These are phyloP conservation scores for Holocentrus rufus DNA, from an alignment of 2,797 vertebrate genomes.

Conservation along the genomic window DNA sequence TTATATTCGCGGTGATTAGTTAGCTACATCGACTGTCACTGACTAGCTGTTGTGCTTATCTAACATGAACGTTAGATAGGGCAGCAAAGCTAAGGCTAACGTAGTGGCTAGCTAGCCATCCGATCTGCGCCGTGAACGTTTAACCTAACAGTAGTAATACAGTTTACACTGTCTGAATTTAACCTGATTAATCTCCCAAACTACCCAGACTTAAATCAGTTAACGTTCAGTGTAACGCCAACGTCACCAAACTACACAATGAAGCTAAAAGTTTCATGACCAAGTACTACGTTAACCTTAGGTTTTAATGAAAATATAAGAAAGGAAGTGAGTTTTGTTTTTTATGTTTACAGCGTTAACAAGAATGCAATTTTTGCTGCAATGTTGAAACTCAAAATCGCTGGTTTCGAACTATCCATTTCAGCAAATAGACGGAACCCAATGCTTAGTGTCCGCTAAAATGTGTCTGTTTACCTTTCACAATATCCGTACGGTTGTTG, in stretches of 20 bases:
- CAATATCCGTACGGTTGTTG: constrained; percentile 28
- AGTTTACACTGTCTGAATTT: background rate
- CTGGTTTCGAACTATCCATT: constrained; percentile 26
- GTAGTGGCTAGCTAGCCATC: constrained; percentile 17
- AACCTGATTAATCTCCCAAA: background rate
- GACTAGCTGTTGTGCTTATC: constrained; percentile 29
- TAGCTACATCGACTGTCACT: background rate
- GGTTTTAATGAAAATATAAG: background rate
- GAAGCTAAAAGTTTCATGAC: background rate
- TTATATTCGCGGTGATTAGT: no score
- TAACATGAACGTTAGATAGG: constrained; percentile 17
- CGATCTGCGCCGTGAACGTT: background rate
- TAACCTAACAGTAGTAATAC: background rate
- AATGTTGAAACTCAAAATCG: background rate
- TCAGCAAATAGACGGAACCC: constrained; percentile 75
- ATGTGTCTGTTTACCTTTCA: constrained; percentile 65
- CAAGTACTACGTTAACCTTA: constrained; percentile 8
- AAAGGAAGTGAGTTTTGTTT: accelerated
- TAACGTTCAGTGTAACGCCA: background rate
- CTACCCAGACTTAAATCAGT: background rate
- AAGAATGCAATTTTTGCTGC: background rate
- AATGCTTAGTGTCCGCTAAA: constrained; percentile 37
- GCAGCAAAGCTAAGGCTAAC: constrained; percentile 38
- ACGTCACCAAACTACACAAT: background rate
- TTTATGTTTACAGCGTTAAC: background rate